Evolutionary conservation across 1,140 invertebrate species (phyloP).

Genomic region (Leptestheria dahalacensis): DNA sequence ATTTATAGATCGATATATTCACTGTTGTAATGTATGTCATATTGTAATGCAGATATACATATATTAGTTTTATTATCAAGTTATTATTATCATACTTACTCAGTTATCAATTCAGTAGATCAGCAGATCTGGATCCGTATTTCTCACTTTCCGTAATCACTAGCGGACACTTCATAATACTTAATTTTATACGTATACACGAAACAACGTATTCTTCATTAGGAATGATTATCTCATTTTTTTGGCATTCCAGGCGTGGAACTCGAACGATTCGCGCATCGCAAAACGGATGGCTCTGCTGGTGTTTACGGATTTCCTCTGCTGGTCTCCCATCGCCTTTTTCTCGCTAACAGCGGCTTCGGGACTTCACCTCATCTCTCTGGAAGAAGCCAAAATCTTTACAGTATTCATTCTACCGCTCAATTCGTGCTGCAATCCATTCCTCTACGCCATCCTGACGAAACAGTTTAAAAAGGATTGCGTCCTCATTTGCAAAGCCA

Average conservation of each 20-base stretch:
- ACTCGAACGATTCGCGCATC: conserved; percentile 91
- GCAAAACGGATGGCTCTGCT: conserved; percentile 93
- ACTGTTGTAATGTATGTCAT: too few species aligned
- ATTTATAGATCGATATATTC: too few species aligned
- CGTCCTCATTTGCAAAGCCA: conserved; percentile 82
- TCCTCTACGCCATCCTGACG: conserved; percentile 89
- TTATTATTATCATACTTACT: too few species aligned
- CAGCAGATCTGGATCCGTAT: too few species aligned
- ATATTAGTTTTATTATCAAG: too few species aligned
- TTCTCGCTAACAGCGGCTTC: conserved; percentile 85
- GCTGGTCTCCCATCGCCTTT: conserved; percentile 96
- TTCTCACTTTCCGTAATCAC: too few species aligned
- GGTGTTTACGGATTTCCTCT: conserved; percentile 93
- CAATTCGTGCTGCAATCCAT: conserved; percentile 93
- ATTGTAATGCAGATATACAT: too few species aligned
- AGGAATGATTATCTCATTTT: too few species aligned
- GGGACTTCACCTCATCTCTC: conserved; percentile 68
- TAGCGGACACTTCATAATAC: too few species aligned
- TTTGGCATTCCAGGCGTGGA: conserved; percentile 89
- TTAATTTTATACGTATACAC: too few species aligned
- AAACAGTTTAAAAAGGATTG: conserved; percentile 98
- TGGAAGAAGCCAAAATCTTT: conserved; percentile 94
- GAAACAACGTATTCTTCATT: too few species aligned
- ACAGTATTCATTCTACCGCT: conserved; percentile 88
- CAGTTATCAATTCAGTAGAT: too few species aligned